Percentiles rank a stretch among this genome's conserved stretches.
Evolutionary conservation across 2,113 vertebrate genomes (phyloP).

Genomic region (Chascanopsetta lugubris): DNA sequence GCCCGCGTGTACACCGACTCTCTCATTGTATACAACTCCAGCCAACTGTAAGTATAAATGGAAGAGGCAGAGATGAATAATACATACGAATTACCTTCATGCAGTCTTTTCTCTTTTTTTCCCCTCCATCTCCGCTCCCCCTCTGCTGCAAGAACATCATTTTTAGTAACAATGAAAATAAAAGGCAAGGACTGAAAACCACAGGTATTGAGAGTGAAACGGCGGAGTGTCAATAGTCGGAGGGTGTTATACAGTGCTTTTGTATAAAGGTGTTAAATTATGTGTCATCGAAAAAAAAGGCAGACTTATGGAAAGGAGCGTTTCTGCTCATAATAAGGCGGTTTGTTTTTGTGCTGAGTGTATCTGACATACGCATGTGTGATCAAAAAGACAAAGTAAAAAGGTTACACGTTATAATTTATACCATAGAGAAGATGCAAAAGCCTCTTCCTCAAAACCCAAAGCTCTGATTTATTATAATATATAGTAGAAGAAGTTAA

Average conservation of each 20-base stretch:
- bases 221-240: slow-evolving; percentile 9
- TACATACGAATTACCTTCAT: slow-evolving; percentile 69
- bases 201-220: slow-evolving; percentile 30
- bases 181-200: slow-evolving; percentile 45
- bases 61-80: slow-evolving; percentile 74
- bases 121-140: not conserved
- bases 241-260: slow-evolving; percentile 35
- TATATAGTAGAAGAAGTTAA: too few relatives aligned
- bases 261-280: slow-evolving; percentile 33
- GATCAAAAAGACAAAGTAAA: too few relatives aligned
- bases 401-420: too few relatives aligned
- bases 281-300: slow-evolving; percentile 2
- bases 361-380: slow-evolving; percentile 24
- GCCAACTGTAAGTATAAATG: slow-evolving; percentile 67
- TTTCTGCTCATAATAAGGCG: slow-evolving; percentile 33
- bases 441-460: too few relatives aligned
- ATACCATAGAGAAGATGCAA: too few relatives aligned
- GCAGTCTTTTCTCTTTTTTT: slow-evolving; percentile 32
- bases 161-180: slow-evolving; percentile 71
- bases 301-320: not conserved
- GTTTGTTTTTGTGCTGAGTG: slow-evolving; percentile 17
- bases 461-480: too few relatives aligned
- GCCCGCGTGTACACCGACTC: slow-evolving; percentile 10
- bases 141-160: slow-evolving; percentile 62
- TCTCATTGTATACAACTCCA: slow-evolving; percentile 48